Percentiles rank a stretch among this genome's conserved stretches.
phyloP scores from a whole-genome alignment of 2,888 invertebrate genomes.

The Icerya purchasi region DNA sequence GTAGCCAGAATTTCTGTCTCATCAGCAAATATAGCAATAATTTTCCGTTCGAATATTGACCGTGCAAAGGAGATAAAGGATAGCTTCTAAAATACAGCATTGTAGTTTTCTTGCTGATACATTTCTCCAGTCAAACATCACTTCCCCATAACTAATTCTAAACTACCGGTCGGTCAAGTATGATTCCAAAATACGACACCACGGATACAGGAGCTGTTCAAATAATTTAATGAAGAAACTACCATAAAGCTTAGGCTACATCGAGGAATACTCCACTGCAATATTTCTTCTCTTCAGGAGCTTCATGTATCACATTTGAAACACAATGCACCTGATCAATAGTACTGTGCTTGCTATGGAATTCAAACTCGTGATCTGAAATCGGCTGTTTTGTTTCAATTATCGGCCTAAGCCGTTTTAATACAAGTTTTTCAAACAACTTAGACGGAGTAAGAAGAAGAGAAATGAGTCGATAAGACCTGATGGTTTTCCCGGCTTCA shows the following conservation, averaged over 20 bases:
- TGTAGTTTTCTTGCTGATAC: too few relatives aligned
- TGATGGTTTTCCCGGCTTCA: too few relatives aligned
- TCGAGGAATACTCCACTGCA: not conserved
- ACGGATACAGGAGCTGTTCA: not conserved
- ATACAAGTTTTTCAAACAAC: not conserved
- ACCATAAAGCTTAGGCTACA: too few relatives aligned
- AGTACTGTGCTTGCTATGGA: not conserved
- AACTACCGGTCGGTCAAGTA: not conserved
- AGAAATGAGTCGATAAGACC: not conserved
- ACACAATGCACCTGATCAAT: too few relatives aligned
- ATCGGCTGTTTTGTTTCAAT: not conserved
- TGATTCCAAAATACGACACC: not conserved
- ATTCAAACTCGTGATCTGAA: not conserved
- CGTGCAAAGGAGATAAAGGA: not conserved
- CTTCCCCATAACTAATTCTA: not conserved
- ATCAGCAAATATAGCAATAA: not conserved
- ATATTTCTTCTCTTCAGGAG: not conserved
- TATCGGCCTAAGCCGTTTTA: not conserved
- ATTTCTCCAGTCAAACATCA: not conserved
- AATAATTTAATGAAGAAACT: not conserved
- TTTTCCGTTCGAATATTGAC: not conserved
- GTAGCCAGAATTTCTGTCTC: not conserved
- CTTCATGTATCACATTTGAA: not conserved
- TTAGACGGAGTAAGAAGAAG: not conserved
- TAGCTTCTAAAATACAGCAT: not conserved